Percentiles rank a stretch among this genome's conserved stretches.
Conservation (phyloP, 2,113 vertebrate genomes). For the Turdus rufiventris region DNA sequence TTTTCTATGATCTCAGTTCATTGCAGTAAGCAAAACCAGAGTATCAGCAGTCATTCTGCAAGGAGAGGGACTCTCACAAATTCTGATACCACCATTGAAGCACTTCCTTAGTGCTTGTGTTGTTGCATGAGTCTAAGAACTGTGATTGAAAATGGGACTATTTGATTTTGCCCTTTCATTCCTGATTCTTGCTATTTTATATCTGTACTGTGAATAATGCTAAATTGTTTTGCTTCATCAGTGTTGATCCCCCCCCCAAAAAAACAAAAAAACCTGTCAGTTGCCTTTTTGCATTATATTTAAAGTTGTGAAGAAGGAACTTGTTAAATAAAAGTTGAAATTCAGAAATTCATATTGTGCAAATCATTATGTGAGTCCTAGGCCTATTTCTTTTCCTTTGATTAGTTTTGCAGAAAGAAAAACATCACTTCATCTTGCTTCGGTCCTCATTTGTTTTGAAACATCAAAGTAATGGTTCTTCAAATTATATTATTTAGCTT, state of each 20-base stretch:
- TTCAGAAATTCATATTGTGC: neutral
- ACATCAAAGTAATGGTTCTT: neutral
- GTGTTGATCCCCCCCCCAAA: neutral
- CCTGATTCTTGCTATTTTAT: neutral
- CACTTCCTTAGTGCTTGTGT: neutral
- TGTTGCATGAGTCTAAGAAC: neutral
- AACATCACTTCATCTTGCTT: neutral
- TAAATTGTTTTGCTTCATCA: neutral
- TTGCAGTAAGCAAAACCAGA: neutral
- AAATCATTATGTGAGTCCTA: neutral
- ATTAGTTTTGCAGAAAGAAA: neutral
- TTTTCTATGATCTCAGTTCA: neutral
- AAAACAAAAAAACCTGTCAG: neutral
- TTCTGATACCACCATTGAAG: neutral
- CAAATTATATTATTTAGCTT: neutral
- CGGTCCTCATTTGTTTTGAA: neutral
- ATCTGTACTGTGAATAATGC: neutral
- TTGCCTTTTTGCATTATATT: neutral
- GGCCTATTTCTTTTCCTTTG: neutral
- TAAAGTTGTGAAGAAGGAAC: neutral
- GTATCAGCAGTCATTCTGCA: neutral
- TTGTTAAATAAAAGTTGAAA: neutral
- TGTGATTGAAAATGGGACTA: accelerated
- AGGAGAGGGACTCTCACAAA: neutral
- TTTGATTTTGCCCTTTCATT: neutral